Percentiles rank a stretch among this genome's conserved stretches.
Conservation (phyloP, 53 echinoderm and acorn worm genomes). For the Patiria pectinifera region DNA sequence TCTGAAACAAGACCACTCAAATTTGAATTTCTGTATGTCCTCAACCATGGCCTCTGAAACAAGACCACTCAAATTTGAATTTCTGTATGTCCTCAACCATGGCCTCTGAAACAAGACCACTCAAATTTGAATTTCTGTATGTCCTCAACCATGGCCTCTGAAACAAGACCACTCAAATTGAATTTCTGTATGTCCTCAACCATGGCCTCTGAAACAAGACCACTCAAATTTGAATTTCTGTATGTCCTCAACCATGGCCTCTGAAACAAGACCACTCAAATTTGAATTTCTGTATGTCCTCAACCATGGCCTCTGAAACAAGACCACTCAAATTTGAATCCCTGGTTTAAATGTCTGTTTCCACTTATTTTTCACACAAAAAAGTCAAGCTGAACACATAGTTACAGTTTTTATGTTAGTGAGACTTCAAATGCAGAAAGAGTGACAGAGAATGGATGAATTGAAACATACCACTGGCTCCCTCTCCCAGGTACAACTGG, state of each 20-base stretch:
- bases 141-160: conserved; percentile 83
- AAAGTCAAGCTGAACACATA: too few relatives aligned
- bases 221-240: conserved; percentile 22
- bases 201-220: conserved; percentile 76
- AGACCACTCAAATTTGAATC: neutral
- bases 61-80: too few relatives aligned
- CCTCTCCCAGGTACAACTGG: conserved; percentile 73
- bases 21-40: conserved; percentile 49
- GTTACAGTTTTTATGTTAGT: too few relatives aligned
- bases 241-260: conserved; percentile 74
- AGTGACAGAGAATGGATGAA: neutral
- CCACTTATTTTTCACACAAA: too few relatives aligned
- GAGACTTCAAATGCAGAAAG: neutral
- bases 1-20: conserved; percentile 59
- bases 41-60: too few relatives aligned
- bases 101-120: conserved; percentile 70
- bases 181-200: conserved; percentile 62
- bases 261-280: conserved; percentile 52
- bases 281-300: conserved; percentile 55
- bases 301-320: conserved; percentile 78
- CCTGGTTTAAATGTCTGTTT: too few relatives aligned
- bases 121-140: conserved; percentile 34
- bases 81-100: conserved; percentile 69
- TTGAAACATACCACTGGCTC: conserved; percentile 24
- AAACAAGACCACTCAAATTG: neutral